Percentiles rank a stretch among this genome's conserved stretches.
phyloP scores from a whole-genome alignment of 1,140 invertebrate species.

The Orussus abietinus region DNA sequence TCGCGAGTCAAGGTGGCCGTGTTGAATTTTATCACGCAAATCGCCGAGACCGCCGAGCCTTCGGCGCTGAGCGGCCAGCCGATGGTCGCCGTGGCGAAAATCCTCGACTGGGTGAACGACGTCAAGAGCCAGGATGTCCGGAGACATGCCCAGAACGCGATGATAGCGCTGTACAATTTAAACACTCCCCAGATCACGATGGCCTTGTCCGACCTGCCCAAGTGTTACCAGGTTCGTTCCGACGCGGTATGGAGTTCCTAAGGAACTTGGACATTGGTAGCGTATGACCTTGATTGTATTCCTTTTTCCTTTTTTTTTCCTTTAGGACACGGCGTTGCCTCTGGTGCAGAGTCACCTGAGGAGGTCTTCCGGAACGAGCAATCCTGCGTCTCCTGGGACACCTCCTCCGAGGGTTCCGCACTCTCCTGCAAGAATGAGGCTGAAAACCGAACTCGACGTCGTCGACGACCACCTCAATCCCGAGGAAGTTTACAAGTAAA shows the following conservation, averaged over 20 bases:
- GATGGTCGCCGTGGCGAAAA: conserved; percentile 63
- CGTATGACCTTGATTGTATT: conserved; percentile 1
- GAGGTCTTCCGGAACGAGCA: conserved; percentile 58
- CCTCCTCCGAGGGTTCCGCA: conserved; percentile 45
- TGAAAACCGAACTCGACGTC: conserved; percentile 32
- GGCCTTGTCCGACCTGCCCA: conserved; percentile 76
- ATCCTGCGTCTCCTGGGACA: conserved; percentile 52
- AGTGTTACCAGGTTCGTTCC: conserved; percentile 63
- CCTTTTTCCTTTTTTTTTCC: conserved; percentile 4
- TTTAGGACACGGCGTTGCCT: conserved; percentile 71
- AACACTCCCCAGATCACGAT: conserved; percentile 84
- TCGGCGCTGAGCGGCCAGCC: conserved; percentile 50
- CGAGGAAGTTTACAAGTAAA: conserved; percentile 79
- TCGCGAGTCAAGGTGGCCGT: conserved; percentile 77
- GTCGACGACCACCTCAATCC: conserved; percentile 71
- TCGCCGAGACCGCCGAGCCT: conserved; percentile 59
- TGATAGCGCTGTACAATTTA: conserved; percentile 85
- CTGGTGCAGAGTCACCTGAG: conserved; percentile 81
- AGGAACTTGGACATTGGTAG: no score
- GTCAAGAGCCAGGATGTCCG: conserved; percentile 75
- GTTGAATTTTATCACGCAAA: conserved; percentile 69
- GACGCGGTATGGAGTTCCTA: no score
- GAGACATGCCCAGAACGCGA: conserved; percentile 70
- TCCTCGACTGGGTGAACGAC: conserved; percentile 64
- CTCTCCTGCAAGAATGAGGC: conserved; percentile 41